phyloP scores from a whole-genome alignment of 2,113 vertebrate genomes.

The Ciconia boyciana region DNA sequence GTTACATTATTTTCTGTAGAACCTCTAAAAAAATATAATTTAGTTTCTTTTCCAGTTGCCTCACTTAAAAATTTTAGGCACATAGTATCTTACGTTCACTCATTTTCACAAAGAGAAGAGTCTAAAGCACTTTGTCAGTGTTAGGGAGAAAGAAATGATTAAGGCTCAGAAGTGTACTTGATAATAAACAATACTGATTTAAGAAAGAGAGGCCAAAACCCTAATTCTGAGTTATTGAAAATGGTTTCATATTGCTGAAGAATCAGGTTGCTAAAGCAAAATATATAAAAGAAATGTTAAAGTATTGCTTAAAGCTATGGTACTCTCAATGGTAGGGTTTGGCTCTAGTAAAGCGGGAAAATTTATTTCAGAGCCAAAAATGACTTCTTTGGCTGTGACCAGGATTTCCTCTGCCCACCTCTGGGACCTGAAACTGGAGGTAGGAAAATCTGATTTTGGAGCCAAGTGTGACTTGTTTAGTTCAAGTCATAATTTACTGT shows the following conservation, averaged over 20 bases:
- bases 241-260: conserved; percentile 40
- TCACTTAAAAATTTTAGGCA: background rate
- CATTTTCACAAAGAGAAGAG: background rate
- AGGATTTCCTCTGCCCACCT: conserved; percentile 82
- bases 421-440: conserved; percentile 77
- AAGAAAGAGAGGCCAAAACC: background rate
- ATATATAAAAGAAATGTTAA: conserved; percentile 64
- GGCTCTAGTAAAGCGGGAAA: conserved; percentile 74
- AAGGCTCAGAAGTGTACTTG: background rate
- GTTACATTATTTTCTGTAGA: background rate
- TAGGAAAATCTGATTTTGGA: conserved; percentile 81
- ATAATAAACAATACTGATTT: background rate
- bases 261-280: conserved; percentile 67
- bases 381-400: conserved; percentile 78
- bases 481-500: conserved; percentile 77
- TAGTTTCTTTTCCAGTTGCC: background rate
- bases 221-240: conserved; percentile 49
- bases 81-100: fast-evolving
- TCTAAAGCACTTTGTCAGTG: background rate
- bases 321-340: conserved; percentile 61
- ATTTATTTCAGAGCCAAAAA: conserved; percentile 77
- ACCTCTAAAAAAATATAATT: background rate
- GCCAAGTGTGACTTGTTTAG: conserved; percentile 80
- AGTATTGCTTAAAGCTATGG: conserved; percentile 65
- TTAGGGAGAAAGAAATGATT: background rate